phyloP scores from a whole-genome alignment of 2,888 invertebrate genomes.

The Escarpia spicata region DNA sequence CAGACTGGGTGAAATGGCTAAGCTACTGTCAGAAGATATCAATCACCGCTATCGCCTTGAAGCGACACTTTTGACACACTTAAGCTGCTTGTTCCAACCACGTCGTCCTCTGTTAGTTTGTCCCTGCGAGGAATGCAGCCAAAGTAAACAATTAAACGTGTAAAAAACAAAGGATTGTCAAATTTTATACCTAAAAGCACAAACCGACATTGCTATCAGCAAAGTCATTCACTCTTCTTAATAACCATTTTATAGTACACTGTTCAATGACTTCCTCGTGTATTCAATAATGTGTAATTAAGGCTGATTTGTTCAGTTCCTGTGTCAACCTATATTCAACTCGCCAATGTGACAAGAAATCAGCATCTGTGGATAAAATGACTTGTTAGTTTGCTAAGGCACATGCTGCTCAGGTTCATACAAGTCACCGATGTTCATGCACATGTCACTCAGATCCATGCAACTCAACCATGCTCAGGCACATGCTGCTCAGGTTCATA shows the following conservation, averaged over 20 bases:
- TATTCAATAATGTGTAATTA: too few relatives aligned
- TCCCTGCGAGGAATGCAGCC: conserved; percentile 34
- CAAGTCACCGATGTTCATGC: neutral
- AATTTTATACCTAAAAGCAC: neutral
- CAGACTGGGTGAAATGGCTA: neutral
- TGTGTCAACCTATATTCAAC: too few relatives aligned
- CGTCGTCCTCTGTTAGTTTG: conserved; percentile 38
- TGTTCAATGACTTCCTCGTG: neutral
- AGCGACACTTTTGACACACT: conserved; percentile 31
- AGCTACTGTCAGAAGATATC: neutral
- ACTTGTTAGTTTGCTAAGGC: neutral
- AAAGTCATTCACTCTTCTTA: neutral
- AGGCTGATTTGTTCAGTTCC: neutral
- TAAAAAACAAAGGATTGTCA: neutral
- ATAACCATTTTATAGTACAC: neutral
- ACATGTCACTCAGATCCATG: too few relatives aligned
- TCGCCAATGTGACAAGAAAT: neutral
- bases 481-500: neutral
- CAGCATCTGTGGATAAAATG: neutral
- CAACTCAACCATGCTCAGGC: neutral
- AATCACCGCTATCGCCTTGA: conserved; percentile 51
- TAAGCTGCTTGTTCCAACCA: conserved; percentile 37
- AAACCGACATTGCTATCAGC: neutral
- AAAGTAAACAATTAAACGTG: neutral
- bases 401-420: neutral